phyloP scores from a whole-genome alignment of 2,113 vertebrate species.

The Marmota monax region DNA sequence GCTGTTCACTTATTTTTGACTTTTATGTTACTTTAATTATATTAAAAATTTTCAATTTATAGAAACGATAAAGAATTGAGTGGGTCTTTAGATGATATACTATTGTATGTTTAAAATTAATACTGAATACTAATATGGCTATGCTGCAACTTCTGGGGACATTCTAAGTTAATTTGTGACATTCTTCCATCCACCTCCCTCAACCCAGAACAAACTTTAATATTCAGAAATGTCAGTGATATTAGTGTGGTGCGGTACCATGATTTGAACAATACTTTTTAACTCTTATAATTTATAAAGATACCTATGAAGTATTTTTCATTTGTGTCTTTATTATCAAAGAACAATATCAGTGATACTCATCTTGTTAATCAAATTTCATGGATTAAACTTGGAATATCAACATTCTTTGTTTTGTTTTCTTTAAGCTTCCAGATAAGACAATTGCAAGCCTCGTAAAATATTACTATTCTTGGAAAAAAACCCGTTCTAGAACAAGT shows the following conservation, averaged over 20 bases:
- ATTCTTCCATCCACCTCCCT: not conserved
- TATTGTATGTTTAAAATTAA: not conserved
- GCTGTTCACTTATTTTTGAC: not conserved
- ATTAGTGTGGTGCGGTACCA: not conserved
- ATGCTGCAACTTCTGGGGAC: not conserved
- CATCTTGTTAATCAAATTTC: conserved; percentile 49
- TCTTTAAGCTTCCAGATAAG: conserved; percentile 96
- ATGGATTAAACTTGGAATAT: conserved; percentile 52
- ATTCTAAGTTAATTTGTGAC: conserved; percentile 5
- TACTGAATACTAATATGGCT: not conserved
- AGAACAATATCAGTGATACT: conserved; percentile 2
- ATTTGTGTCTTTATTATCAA: conserved; percentile 46
- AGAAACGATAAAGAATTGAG: not conserved
- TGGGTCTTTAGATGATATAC: not conserved
- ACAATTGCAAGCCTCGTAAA: conserved; percentile 99
- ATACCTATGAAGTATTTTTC: not conserved
- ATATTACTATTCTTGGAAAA: conserved; percentile 99
- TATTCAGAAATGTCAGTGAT: not conserved
- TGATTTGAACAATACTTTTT: not conserved
- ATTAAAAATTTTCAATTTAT: not conserved
- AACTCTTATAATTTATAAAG: conserved; percentile 43
- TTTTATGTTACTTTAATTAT: conserved; percentile 21
- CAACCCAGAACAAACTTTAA: not conserved
- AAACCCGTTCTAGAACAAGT: conserved; percentile 98
- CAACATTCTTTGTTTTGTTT: conserved; percentile 70